These are phyloP conservation scores for Anarsia innoxiella DNA, from an alignment of 2,888 invertebrate species.

Conservation along the genomic window DNA sequence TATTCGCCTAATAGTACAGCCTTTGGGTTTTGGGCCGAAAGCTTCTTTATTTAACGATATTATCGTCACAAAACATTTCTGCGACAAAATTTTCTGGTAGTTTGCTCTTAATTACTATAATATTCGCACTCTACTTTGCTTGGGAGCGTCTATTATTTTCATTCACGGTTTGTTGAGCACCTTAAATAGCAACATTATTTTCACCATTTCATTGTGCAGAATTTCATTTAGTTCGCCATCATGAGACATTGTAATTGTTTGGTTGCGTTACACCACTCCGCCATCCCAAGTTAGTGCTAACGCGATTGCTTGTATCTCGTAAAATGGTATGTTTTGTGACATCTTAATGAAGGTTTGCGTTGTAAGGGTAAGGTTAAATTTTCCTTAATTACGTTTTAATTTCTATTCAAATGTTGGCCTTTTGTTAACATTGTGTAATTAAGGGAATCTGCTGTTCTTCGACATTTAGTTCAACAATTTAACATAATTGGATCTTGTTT, in stretches of 20 bases:
- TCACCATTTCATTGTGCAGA: slow-evolving; percentile 44
- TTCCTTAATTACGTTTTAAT: slow-evolving; percentile 43
- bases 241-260: slow-evolving; percentile 21
- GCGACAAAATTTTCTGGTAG: slow-evolving; percentile 51
- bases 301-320: slow-evolving; percentile 26
- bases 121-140: slow-evolving; percentile 38
- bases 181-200: slow-evolving; percentile 49
- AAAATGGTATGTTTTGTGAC: slow-evolving; percentile 37
- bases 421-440: slow-evolving; percentile 22
- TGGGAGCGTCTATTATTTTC: slow-evolving; percentile 45
- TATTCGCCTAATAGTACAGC: slow-evolving; percentile 29
- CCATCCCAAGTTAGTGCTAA: slow-evolving; percentile 22
- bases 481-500: slow-evolving; percentile 1
- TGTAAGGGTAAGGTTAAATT: slow-evolving; percentile 27
- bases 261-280: slow-evolving; percentile 26
- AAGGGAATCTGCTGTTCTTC: slow-evolving; percentile 11
- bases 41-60: slow-evolving; percentile 37
- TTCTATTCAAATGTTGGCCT: slow-evolving; percentile 20
- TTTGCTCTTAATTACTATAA: slow-evolving; percentile 56
- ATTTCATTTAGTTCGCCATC: slow-evolving; percentile 35
- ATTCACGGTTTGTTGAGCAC: slow-evolving; percentile 53
- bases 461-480: slow-evolving; percentile 9
- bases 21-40: slow-evolving; percentile 24
- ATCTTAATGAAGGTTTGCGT: slow-evolving; percentile 36
- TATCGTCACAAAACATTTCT: slow-evolving; percentile 41